Conservation (phyloP, 2,888 invertebrate genomes). For the Melieria omissa region DNA sequence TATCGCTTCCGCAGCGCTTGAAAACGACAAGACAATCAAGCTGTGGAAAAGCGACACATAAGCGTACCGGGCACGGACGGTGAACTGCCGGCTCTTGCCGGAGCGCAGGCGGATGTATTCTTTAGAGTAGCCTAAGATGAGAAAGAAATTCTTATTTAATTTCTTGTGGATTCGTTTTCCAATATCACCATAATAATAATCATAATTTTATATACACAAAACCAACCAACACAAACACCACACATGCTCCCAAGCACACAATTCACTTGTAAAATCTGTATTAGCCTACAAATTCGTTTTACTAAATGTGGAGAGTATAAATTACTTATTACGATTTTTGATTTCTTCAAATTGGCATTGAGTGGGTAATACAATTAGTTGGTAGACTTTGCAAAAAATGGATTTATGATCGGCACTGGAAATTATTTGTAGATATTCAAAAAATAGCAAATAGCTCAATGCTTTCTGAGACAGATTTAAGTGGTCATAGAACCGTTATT, state of each 20-base stretch:
- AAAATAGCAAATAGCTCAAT: too few relatives aligned
- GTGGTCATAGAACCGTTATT: too few relatives aligned
- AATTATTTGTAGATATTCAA: neutral
- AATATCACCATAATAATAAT: neutral
- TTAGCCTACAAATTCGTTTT: neutral
- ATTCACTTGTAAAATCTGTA: conserved; percentile 15
- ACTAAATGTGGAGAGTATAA: neutral
- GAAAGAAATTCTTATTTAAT: conserved; percentile 1
- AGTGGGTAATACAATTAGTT: too few relatives aligned
- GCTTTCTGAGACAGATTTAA: too few relatives aligned
- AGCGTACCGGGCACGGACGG: conserved; percentile 42
- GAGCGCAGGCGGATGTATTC: conserved; percentile 7
- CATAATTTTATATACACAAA: too few relatives aligned
- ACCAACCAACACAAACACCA: neutral
- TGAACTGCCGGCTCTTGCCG: neutral
- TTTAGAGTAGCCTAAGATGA: conserved; percentile 23
- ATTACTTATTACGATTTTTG: neutral
- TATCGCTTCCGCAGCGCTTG: conserved; percentile 97
- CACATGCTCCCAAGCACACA: neutral
- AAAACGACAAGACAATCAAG: conserved; percentile 99
- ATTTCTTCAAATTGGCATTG: too few relatives aligned
- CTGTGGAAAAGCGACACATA: conserved; percentile 98
- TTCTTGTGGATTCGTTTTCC: neutral
- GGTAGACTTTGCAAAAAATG: too few relatives aligned
- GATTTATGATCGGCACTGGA: neutral